These are phyloP conservation scores for Solea solea DNA, from an alignment of 2,113 vertebrate genomes.

Conservation along the genomic window DNA sequence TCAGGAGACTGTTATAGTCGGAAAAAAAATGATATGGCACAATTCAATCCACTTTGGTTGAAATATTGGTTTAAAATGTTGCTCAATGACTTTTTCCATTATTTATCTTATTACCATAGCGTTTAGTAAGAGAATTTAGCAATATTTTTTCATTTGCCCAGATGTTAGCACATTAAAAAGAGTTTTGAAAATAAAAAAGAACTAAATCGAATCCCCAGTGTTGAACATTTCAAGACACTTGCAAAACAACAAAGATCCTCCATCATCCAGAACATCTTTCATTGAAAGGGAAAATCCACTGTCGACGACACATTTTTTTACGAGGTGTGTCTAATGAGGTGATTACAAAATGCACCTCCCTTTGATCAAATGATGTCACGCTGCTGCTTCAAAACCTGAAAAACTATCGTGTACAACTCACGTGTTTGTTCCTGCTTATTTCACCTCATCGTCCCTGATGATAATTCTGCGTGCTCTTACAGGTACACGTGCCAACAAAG, in stretches of 20 bases:
- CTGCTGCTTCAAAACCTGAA: too few relatives aligned
- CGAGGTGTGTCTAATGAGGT: slow-evolving; percentile 16
- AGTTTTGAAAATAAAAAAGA: not conserved
- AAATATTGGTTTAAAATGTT: not conserved
- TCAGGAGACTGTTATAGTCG: too few relatives aligned
- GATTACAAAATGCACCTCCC: slow-evolving; percentile 22
- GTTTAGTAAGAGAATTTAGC: not conserved
- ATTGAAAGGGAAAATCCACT: slow-evolving; percentile 10
- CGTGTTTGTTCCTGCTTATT: too few relatives aligned
- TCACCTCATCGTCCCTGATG: too few relatives aligned
- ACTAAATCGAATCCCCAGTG: not conserved
- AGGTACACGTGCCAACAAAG: too few relatives aligned
- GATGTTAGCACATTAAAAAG: not conserved
- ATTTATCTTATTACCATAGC: not conserved
- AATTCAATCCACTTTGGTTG: not conserved
- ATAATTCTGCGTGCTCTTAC: too few relatives aligned
- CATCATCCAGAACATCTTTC: not conserved
- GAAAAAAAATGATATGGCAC: not conserved
- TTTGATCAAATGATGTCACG: slow-evolving; percentile 12
- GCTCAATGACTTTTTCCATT: slow-evolving; percentile 5
- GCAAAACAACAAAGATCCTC: not conserved
- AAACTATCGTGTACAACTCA: too few relatives aligned
- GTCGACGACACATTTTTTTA: slow-evolving; percentile 24
- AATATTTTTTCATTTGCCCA: not conserved
- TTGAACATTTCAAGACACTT: not conserved